Conservation (phyloP, 1,140 invertebrate genomes). For the Dryas iulia region DNA sequence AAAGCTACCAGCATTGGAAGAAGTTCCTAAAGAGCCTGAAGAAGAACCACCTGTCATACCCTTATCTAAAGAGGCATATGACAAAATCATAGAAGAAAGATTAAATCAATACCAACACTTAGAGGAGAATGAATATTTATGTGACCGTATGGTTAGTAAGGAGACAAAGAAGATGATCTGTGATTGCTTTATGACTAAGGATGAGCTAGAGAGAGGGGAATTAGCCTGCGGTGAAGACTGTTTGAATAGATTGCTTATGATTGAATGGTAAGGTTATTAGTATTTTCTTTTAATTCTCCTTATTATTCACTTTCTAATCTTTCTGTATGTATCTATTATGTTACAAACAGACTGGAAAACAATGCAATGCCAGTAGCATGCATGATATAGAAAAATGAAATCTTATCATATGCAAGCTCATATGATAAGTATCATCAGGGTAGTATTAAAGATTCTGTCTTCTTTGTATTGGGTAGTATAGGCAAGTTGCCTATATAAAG, state of each 20-base stretch:
- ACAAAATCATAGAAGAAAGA: slow-evolving; percentile 85
- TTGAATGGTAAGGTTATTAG: slow-evolving; percentile 91
- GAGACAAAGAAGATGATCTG: slow-evolving; percentile 96
- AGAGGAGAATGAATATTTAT: slow-evolving; percentile 92
- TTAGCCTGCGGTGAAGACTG: slow-evolving; percentile 97
- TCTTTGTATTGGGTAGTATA: too few relatives aligned
- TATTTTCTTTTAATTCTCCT: neutral
- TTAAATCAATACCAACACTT: slow-evolving; percentile 90
- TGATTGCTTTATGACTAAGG: slow-evolving; percentile 95
- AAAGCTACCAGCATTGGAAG: slow-evolving; percentile 50
- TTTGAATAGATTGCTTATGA: slow-evolving; percentile 97
- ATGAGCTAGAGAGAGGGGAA: slow-evolving; percentile 91
- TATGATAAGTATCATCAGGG: too few relatives aligned
- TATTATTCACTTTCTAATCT: too few relatives aligned
- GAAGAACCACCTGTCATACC: slow-evolving; percentile 43
- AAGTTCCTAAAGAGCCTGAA: slow-evolving; percentile 42
- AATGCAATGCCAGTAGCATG: too few relatives aligned
- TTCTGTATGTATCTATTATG: too few relatives aligned
- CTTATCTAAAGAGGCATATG: slow-evolving; percentile 69
- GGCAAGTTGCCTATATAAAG: too few relatives aligned
- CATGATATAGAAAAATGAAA: too few relatives aligned
- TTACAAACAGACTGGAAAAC: too few relatives aligned
- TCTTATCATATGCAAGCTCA: too few relatives aligned
- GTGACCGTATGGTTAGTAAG: slow-evolving; percentile 89
- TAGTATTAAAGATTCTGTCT: too few relatives aligned